phyloP scores from a whole-genome alignment of 2,888 invertebrate genomes.

The Watsonalla binaria region DNA sequence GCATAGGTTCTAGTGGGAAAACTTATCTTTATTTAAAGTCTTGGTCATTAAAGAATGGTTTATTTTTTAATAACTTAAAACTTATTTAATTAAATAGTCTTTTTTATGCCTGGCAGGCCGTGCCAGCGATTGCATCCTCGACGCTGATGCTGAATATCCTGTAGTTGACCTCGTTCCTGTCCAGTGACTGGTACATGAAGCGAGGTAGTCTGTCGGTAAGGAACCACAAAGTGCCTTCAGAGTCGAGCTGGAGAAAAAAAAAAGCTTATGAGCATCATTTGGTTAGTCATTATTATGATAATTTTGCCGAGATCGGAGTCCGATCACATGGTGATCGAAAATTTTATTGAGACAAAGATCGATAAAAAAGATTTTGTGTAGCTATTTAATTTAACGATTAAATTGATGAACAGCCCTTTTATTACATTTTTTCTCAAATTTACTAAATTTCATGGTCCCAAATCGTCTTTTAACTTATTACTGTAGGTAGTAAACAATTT shows the following conservation, averaged over 20 bases:
- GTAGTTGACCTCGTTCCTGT: conserved; percentile 84
- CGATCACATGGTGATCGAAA: too few species aligned
- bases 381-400: too few species aligned
- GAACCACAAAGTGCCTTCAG: conserved; percentile 80
- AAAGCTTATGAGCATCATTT: not conserved
- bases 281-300: not conserved
- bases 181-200: conserved; percentile 82
- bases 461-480: too few species aligned
- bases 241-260: conserved; percentile 72
- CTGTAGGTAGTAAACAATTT: too few species aligned
- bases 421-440: too few species aligned
- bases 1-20: too few species aligned
- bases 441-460: too few species aligned
- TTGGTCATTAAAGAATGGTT: not conserved
- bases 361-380: too few species aligned
- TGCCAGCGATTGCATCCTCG: conserved; percentile 76
- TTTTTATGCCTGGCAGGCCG: conserved; percentile 60
- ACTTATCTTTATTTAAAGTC: not conserved
- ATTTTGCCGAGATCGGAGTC: not conserved
- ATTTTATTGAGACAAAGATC: too few species aligned
- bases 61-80: not conserved
- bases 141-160: conserved; percentile 77
- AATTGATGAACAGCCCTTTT: too few species aligned
- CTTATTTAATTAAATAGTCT: not conserved
- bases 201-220: conserved; percentile 87